These are phyloP conservation scores for Drosophila ohnishii DNA, from an alignment of 1,140 invertebrate species.

Conservation along the genomic window DNA sequence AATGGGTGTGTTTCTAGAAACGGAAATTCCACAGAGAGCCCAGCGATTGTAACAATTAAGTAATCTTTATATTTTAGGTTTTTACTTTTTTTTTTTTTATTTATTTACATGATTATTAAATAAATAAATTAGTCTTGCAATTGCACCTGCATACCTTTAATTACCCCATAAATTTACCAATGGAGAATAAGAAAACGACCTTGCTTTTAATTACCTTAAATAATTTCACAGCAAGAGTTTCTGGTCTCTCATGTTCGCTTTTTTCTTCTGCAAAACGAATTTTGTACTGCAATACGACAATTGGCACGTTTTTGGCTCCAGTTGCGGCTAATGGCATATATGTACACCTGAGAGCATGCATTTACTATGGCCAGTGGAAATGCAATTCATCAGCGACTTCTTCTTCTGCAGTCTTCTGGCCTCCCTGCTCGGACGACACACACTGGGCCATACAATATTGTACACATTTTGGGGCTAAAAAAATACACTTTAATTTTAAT, in stretches of 20 bases:
- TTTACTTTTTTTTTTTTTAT: neutral
- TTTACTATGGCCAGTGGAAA: constrained; percentile 12
- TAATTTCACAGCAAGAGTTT: neutral
- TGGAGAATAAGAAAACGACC: neutral
- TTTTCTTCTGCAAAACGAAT: neutral
- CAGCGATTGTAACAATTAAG: neutral
- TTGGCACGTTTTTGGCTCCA: constrained; percentile 11
- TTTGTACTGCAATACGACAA: constrained; percentile 16
- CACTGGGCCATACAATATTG: neutral
- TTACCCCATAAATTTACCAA: neutral
- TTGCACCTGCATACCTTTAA: neutral
- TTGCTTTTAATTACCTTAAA: neutral
- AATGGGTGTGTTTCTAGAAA: neutral
- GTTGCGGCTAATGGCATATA: neutral
- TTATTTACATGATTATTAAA: neutral
- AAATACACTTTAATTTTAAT: too few species aligned
- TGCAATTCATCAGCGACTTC: constrained; percentile 25
- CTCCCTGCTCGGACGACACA: constrained; percentile 6
- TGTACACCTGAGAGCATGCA: neutral
- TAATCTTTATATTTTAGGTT: too few species aligned
- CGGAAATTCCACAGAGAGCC: constrained; percentile 1
- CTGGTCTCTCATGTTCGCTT: neutral
- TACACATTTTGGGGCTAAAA: too few species aligned
- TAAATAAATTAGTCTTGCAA: neutral
- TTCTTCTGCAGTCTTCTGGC: neutral